These are phyloP conservation scores for Drosophila rellima DNA, from an alignment of 2,888 invertebrate species.

Conservation along the genomic window DNA sequence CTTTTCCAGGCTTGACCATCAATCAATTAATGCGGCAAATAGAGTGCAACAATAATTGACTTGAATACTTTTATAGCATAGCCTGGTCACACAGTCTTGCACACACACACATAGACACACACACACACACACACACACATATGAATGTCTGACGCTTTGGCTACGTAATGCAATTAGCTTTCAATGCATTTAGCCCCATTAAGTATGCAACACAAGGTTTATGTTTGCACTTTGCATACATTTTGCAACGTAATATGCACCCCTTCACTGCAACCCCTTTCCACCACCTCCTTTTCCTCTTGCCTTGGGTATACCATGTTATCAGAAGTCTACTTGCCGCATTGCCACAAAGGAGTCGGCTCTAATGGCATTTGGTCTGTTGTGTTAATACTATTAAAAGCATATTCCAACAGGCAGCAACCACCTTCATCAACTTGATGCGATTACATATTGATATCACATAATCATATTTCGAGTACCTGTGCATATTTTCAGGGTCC, in stretches of 20 bases:
- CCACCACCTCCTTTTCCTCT: background rate
- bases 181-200: slow-evolving; percentile 72
- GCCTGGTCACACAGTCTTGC: slow-evolving; percentile 24
- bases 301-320: background rate
- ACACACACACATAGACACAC: slow-evolving; percentile 10
- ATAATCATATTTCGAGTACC: slow-evolving; percentile 7
- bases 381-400: slow-evolving; percentile 74
- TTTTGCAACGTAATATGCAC: slow-evolving; percentile 61
- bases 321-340: slow-evolving; percentile 15
- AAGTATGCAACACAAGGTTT: slow-evolving; percentile 77
- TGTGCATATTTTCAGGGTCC: background rate
- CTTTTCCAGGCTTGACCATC: slow-evolving; percentile 1
- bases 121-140: slow-evolving; percentile 14
- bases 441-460: slow-evolving; percentile 29
- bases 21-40: slow-evolving; percentile 21
- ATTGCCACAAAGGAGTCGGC: slow-evolving; percentile 13
- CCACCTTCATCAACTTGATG: slow-evolving; percentile 50
- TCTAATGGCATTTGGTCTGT: slow-evolving; percentile 48
- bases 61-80: slow-evolving; percentile 14
- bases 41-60: slow-evolving; percentile 31
- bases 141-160: slow-evolving; percentile 24
- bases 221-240: slow-evolving; percentile 81
- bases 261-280: background rate
- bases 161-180: slow-evolving; percentile 75
- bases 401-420: slow-evolving; percentile 46